These are phyloP conservation scores for Slavum lentiscoides DNA, from an alignment of 2,888 invertebrate species.

Conservation along the genomic window DNA sequence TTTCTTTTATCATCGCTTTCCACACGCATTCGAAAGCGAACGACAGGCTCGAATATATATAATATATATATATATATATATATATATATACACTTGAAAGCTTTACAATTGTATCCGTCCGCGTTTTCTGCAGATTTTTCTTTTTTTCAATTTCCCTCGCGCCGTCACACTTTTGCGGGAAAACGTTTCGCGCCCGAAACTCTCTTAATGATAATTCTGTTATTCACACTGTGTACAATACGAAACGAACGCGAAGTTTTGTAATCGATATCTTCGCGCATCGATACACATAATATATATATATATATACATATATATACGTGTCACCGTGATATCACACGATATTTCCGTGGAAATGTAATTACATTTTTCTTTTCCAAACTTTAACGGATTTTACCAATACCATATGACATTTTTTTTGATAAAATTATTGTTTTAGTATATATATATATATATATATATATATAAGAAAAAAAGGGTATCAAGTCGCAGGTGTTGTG, in stretches of 20 bases:
- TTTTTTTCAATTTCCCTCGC: slow-evolving; percentile 13
- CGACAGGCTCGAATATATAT: background rate
- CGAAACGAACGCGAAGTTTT: background rate
- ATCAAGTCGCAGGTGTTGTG: too few species aligned
- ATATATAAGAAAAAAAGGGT: too few species aligned
- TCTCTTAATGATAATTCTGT: slow-evolving; percentile 1
- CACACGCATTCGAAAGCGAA: background rate
- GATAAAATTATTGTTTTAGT: too few species aligned
- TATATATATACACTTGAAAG: background rate
- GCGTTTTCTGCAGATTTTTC: slow-evolving; percentile 2
- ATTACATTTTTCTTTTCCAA: slow-evolving; percentile 10
- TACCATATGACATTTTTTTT: too few species aligned
- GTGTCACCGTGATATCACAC: background rate
- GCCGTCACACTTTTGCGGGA: background rate
- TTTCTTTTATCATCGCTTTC: slow-evolving; percentile 13
- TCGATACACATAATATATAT: background rate
- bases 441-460: too few species aligned
- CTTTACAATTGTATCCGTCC: slow-evolving; percentile 3
- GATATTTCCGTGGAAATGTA: background rate
- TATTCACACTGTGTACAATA: background rate
- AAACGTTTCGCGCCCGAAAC: background rate
- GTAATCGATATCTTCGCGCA: background rate
- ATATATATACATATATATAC: too few species aligned
- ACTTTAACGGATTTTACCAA: background rate
- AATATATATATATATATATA: background rate